These are phyloP conservation scores for Peromyscus californicus DNA, from an alignment of 2,113 vertebrate genomes.

Conservation along the genomic window DNA sequence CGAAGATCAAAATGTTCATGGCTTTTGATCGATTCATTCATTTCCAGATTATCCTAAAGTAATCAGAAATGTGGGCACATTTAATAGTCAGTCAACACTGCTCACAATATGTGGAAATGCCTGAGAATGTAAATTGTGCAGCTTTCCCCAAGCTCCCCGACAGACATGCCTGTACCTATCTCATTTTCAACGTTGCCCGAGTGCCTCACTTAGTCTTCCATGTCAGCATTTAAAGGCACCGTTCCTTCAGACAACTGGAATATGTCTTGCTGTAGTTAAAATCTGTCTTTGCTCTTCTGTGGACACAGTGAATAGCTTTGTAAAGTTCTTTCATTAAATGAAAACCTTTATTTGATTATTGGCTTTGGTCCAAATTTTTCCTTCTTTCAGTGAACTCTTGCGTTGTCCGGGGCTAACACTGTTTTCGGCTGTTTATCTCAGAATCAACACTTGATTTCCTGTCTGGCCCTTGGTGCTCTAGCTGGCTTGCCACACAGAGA, in stretches of 20 bases:
- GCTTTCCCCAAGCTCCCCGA: background rate
- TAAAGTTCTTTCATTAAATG: constrained; percentile 18
- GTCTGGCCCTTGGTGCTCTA: background rate
- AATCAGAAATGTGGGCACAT: background rate
- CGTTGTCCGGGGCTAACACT: background rate
- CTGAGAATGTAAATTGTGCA: background rate
- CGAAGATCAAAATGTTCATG: background rate
- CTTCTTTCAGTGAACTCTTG: background rate
- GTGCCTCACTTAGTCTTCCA: background rate
- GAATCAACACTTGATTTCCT: background rate
- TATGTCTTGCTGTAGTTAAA: background rate
- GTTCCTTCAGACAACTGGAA: background rate
- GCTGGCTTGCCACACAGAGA: background rate
- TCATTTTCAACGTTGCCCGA: background rate
- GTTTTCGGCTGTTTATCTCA: background rate
- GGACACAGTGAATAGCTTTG: background rate
- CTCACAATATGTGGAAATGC: background rate
- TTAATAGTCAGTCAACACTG: background rate
- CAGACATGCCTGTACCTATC: background rate
- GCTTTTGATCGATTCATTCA: constrained; percentile 39
- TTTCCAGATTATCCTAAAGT: constrained; percentile 36
- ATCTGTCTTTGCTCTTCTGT: background rate
- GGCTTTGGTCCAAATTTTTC: background rate
- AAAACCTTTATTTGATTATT: constrained; percentile 13
- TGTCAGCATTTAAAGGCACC: background rate